phyloP scores from a whole-genome alignment of 2,113 vertebrate genomes.

The Lipotes vexillifer region DNA sequence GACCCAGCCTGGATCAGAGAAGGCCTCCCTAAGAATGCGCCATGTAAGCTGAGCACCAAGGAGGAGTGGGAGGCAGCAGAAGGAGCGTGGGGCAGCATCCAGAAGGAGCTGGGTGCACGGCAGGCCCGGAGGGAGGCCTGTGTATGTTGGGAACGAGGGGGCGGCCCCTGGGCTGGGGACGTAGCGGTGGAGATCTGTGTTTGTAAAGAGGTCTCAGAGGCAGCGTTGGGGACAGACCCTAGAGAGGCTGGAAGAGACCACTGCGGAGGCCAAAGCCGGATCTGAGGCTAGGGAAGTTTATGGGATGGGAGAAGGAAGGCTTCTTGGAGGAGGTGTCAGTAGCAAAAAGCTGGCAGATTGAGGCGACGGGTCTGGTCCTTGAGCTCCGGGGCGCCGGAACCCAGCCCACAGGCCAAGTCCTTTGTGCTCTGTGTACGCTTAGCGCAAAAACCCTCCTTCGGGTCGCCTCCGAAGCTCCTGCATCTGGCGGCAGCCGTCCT shows the following conservation, averaged over 20 bases:
- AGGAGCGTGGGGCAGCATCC: conserved; percentile 56
- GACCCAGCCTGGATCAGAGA: background rate
- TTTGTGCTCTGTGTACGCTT: background rate
- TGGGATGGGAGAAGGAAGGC: background rate
- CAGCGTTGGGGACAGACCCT: background rate
- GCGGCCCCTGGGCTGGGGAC: background rate
- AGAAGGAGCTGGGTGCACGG: conserved; percentile 37
- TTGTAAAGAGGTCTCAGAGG: conserved; percentile 37
- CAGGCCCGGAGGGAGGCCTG: conserved; percentile 17
- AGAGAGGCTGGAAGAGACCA: background rate
- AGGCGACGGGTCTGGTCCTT: background rate
- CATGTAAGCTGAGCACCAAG: background rate
- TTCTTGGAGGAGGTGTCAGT: background rate
- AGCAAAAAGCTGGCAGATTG: background rate
- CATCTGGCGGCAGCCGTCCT: background rate
- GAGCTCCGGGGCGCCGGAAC: background rate
- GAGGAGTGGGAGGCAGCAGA: conserved; percentile 58
- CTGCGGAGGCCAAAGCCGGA: background rate
- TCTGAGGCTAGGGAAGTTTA: background rate
- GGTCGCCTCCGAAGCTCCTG: background rate
- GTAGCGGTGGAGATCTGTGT: background rate
- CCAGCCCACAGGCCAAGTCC: background rate
- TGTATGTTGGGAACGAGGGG: background rate
- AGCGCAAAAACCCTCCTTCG: background rate
- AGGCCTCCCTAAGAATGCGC: background rate